phyloP scores from a whole-genome alignment of 2,888 invertebrate species.

The Sisyra nigra region DNA sequence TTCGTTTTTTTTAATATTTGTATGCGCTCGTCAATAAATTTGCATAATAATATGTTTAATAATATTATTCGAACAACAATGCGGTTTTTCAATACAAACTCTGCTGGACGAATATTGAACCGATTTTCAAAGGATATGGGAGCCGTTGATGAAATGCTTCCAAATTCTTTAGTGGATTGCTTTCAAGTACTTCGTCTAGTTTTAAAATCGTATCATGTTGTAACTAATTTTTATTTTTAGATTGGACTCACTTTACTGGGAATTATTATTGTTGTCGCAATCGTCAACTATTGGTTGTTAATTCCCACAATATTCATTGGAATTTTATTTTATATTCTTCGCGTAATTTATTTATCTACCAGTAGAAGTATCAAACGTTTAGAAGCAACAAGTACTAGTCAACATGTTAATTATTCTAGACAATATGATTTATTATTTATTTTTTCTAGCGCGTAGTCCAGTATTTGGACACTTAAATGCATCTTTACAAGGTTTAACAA shows the following conservation, averaged over 20 bases:
- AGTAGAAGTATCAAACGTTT: conserved; percentile 58
- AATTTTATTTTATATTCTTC: conserved; percentile 43
- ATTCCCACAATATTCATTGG: conserved; percentile 47
- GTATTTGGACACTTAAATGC: conserved; percentile 56
- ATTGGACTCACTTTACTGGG: conserved; percentile 48
- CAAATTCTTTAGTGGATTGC: conserved; percentile 31
- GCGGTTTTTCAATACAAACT: conserved; percentile 52
- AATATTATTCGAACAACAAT: conserved; percentile 45
- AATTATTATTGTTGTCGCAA: conserved; percentile 52
- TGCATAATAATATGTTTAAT: conserved; percentile 36
- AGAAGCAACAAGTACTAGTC: conserved; percentile 46
- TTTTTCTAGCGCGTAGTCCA: conserved; percentile 52
- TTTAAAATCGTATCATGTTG: conserved; percentile 31
- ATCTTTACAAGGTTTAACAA: conserved; percentile 51
- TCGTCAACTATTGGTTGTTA: conserved; percentile 54
- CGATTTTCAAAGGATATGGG: conserved; percentile 58
- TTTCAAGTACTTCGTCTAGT: conserved; percentile 12
- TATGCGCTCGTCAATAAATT: conserved; percentile 33
- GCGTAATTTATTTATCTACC: conserved; percentile 53
- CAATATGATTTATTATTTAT: too few species aligned
- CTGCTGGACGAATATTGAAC: conserved; percentile 46
- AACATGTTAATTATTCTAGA: too few species aligned
- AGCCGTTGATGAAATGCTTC: conserved; percentile 34
- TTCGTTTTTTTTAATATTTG: conserved; percentile 35
- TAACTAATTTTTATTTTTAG: conserved; percentile 26